Conservation (phyloP, 2,113 vertebrate species). For the Cnemophilus loriae region DNA sequence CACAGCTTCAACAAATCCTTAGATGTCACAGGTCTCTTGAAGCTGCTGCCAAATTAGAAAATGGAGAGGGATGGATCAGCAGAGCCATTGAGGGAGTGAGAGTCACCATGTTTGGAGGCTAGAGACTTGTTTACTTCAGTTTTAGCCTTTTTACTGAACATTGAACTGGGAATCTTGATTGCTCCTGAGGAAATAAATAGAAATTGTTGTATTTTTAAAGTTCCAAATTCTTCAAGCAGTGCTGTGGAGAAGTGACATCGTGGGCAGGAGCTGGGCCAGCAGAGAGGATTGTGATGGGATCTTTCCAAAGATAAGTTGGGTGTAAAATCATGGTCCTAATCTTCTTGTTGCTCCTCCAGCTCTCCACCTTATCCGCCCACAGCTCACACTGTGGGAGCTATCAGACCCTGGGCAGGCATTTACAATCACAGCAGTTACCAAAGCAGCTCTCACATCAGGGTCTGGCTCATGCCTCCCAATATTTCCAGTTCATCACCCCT, state of each 20-base stretch:
- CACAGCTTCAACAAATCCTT: neutral
- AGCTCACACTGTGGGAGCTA: rapidly evolving
- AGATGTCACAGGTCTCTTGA: neutral
- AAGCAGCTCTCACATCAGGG: neutral
- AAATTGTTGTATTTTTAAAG: neutral
- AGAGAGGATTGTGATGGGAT: neutral
- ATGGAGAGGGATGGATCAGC: neutral
- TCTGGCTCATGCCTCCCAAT: neutral
- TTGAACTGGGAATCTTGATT: neutral
- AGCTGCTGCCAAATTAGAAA: neutral
- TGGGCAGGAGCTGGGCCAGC: neutral
- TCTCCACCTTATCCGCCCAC: neutral
- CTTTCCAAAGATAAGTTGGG: neutral
- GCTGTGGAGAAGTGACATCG: neutral
- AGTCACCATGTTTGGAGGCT: neutral
- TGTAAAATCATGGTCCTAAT: neutral
- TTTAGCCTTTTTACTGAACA: neutral
- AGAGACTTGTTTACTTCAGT: neutral
- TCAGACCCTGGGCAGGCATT: neutral
- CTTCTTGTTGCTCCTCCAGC: neutral
- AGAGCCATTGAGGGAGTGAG: neutral
- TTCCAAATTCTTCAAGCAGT: neutral
- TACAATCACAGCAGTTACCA: neutral
- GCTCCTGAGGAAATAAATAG: neutral
- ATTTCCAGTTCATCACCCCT: neutral